These are phyloP conservation scores for Diorhabda elongata DNA, from an alignment of 1,140 invertebrate species.

Conservation along the genomic window DNA sequence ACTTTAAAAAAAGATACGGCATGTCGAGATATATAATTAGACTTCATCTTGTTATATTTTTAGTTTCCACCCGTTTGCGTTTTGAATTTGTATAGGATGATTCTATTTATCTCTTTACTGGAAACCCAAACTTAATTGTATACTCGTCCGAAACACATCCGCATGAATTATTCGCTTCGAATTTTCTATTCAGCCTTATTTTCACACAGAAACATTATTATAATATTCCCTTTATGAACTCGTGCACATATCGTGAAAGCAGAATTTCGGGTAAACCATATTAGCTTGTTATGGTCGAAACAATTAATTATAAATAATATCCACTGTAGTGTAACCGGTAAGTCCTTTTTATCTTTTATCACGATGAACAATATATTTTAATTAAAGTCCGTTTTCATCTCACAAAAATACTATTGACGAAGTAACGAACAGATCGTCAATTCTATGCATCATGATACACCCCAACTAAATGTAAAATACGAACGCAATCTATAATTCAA, in stretches of 20 bases:
- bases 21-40: no score
- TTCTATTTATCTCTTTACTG: background rate
- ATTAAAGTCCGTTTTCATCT: no score
- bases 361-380: no score
- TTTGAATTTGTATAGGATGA: background rate
- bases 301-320: conserved; percentile 1
- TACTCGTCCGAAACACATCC: background rate
- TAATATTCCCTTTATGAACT: background rate
- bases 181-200: conserved; percentile 6
- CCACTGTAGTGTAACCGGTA: background rate
- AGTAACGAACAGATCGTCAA: no score
- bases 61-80: background rate
- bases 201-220: conserved; percentile 2
- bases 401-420: no score
- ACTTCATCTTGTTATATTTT: no score
- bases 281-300: background rate
- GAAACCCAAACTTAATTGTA: background rate
- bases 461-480: no score
- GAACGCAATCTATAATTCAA: no score
- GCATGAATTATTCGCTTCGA: conserved; percentile 5
- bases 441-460: no score
- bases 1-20: no score
- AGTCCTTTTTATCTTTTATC: no score
- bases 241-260: background rate
- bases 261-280: conserved; percentile 2